Percentiles rank a stretch among this genome's conserved stretches.
Conservation (phyloP, 1,140 invertebrate genomes). For the Solenopsis invicta region DNA sequence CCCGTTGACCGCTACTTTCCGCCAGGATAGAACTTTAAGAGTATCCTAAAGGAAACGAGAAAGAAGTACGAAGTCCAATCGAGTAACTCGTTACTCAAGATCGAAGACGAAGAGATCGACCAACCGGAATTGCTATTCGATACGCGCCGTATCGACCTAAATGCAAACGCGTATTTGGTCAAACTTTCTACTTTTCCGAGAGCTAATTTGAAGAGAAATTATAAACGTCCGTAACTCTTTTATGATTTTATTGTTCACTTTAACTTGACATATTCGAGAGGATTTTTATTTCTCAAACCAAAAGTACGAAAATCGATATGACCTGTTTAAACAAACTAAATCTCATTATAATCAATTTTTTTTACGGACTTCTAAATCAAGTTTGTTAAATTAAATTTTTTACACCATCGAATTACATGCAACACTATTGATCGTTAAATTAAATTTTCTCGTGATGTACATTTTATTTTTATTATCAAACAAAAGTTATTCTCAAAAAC, state of each 20-base stretch:
- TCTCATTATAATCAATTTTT: neutral
- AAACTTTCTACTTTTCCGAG: conserved; percentile 33
- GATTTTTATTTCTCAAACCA: neutral
- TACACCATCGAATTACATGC: neutral
- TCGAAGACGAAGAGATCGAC: conserved; percentile 54
- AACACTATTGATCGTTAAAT: neutral
- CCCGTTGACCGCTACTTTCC: conserved; percentile 77
- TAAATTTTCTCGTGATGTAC: neutral
- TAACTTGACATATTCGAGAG: neutral
- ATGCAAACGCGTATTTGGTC: conserved; percentile 53
- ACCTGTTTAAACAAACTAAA: neutral
- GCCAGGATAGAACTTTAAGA: conserved; percentile 67
- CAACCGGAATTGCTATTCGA: conserved; percentile 69
- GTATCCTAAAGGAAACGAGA: conserved; percentile 66
- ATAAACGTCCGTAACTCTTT: conserved; percentile 38
- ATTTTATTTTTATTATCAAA: neutral
- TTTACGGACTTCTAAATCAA: neutral
- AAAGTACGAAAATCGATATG: conserved; percentile 10
- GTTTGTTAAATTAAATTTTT: conserved; percentile 6
- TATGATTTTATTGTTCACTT: neutral
- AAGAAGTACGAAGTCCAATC: conserved; percentile 77
- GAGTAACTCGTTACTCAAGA: conserved; percentile 75
- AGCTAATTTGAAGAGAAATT: conserved; percentile 39
- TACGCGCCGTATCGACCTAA: conserved; percentile 65
- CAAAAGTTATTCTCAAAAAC: conserved; percentile 7